phyloP scores from a whole-genome alignment of 2,113 vertebrate species.

The Tyto alba region DNA sequence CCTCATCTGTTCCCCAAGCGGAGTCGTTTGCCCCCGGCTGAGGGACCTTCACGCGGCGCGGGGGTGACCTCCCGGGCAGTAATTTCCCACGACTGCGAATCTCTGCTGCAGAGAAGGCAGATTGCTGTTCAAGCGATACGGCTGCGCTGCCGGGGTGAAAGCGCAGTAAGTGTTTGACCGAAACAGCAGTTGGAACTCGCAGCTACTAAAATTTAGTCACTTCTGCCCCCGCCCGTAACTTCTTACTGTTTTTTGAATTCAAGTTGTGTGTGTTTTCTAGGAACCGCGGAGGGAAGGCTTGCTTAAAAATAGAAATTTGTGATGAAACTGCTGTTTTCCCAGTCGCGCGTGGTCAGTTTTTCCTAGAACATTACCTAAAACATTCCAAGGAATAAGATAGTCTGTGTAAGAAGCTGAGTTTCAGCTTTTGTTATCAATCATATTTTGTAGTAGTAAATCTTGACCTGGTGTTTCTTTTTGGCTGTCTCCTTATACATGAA shows the following conservation, averaged over 20 bases:
- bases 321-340: background rate
- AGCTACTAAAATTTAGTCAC: background rate
- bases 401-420: background rate
- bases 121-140: background rate
- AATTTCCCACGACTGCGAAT: background rate
- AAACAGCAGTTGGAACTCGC: background rate
- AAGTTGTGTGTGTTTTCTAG: background rate
- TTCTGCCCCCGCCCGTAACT: background rate
- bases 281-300: background rate
- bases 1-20: rapidly evolving
- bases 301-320: background rate
- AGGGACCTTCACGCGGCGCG: rapidly evolving
- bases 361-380: background rate
- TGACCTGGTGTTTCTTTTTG: background rate
- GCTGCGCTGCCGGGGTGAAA: background rate
- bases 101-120: background rate
- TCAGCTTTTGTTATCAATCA: background rate
- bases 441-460: background rate
- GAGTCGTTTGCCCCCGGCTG: rapidly evolving
- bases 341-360: background rate
- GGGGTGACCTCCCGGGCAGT: background rate
- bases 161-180: background rate
- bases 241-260: background rate
- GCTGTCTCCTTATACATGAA: background rate
- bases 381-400: background rate